Evolutionary conservation across 2,113 vertebrate species (phyloP), one percentile per base, ranked within the genome.

Genomic region (Diadophis punctatus): DNA sequence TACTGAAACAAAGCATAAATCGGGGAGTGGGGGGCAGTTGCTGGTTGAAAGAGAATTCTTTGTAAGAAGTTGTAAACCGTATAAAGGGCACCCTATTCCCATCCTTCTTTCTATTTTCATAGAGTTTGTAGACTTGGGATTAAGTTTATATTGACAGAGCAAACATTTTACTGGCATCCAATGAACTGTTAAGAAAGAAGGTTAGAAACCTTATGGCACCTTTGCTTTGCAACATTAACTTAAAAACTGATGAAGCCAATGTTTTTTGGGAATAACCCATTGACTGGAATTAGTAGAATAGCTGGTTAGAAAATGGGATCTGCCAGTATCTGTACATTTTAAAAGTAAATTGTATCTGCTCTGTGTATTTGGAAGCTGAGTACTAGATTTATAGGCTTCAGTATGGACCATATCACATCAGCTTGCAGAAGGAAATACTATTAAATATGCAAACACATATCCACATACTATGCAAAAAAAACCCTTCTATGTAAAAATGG

Each of bases 101-200:
- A 95, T 96, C 96, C 94, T 95, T 94, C 94, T 92, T 63, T n/a
- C 63, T 92, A 94, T 43, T 95, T 96, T 96, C 96, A 95, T 94
- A 0, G 30, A 60, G 94, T 95, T 86, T 96, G 95, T 97, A 91
- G 86, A 92, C 94, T 30, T 94, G 87, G 96, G 96, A 97, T 97
- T 97, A 96, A 94, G 94, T 94, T 88, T 14, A 1, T 97, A 94
- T 97, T 97, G 97, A 97, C 97, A 97, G 94, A 97, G 96, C 96
- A 97, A 97, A 97, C 96, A 96, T 80, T 95, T 96, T 94, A 87
- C 95, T 95, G 91, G 58, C 39, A 92, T 96, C 91, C 86, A 1
- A 95, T 96, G 94, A 94, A 92, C 91, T 20, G 1, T 88, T 22
- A 94, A 92, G 87, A 94, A 96, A 60, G 92, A 94, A 43, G 94